These are phyloP conservation scores for Lynx canadensis DNA, from an alignment of 2,113 vertebrate genomes.

Conservation along the genomic window DNA sequence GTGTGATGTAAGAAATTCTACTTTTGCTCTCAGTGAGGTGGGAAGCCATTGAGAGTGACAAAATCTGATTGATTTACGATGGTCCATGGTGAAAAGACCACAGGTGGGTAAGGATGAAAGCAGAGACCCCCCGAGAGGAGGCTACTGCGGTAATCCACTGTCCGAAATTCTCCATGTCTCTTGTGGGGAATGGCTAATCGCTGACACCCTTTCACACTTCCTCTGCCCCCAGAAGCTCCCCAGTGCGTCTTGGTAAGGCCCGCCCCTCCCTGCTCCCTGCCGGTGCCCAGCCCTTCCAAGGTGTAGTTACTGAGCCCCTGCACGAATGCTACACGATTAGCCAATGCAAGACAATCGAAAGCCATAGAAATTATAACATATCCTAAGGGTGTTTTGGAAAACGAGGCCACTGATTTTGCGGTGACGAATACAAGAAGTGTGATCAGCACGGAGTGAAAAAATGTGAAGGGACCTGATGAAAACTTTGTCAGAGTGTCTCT, in stretches of 20 bases:
- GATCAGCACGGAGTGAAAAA: background rate
- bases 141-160: background rate
- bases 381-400: slow-evolving; percentile 46
- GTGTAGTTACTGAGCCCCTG: background rate
- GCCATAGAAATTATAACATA: slow-evolving; percentile 10
- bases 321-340: background rate
- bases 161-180: background rate
- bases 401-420: background rate
- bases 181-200: background rate
- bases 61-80: background rate
- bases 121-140: background rate
- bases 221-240: background rate
- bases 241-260: background rate
- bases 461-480: background rate
- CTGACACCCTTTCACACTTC: background rate
- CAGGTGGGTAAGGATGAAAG: background rate
- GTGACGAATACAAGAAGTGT: slow-evolving; percentile 34
- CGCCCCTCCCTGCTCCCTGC: background rate
- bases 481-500: background rate
- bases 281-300: background rate
- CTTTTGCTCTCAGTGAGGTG: background rate
- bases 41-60: background rate
- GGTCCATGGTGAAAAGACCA: background rate
- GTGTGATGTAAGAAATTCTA: background rate
- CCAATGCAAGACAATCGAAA: slow-evolving; percentile 5